phyloP scores from a whole-genome alignment of 2,888 invertebrate species.

The Phyto melanocephala region DNA sequence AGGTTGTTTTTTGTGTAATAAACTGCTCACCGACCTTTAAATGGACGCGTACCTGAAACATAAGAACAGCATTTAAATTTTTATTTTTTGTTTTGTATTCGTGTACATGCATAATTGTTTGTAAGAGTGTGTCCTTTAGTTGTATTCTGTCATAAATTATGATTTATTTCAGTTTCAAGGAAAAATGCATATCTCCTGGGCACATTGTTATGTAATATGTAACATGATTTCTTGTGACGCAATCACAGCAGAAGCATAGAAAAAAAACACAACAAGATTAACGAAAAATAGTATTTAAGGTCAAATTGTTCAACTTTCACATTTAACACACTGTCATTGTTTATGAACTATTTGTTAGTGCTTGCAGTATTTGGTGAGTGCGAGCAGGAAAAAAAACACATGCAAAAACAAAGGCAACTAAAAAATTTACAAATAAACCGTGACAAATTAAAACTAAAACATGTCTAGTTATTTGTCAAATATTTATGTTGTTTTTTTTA shows the following conservation, averaged over 20 bases:
- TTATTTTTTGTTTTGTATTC: neutral
- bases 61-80: neutral
- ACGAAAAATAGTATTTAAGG: constrained; percentile 4
- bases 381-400: neutral
- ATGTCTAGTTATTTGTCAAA: constrained; percentile 7
- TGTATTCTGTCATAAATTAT: constrained; percentile 61
- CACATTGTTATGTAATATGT: constrained; percentile 50
- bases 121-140: neutral
- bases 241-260: constrained; percentile 7
- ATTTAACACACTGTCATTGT: constrained; percentile 35
- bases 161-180: constrained; percentile 59
- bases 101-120: neutral
- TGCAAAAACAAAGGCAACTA: neutral
- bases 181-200: constrained; percentile 3
- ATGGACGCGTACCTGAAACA: neutral
- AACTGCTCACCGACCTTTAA: neutral
- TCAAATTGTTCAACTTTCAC: constrained; percentile 52
- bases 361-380: neutral
- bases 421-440: neutral
- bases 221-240: constrained; percentile 35
- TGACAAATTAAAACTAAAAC: constrained; percentile 47
- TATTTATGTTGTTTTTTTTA: constrained; percentile 10
- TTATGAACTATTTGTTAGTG: constrained; percentile 63
- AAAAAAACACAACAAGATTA: constrained; percentile 1
- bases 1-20: neutral